Base-by-base conservation (phyloP, 2,888 invertebrate genomes). In the Spodoptera littoralis region DNA sequence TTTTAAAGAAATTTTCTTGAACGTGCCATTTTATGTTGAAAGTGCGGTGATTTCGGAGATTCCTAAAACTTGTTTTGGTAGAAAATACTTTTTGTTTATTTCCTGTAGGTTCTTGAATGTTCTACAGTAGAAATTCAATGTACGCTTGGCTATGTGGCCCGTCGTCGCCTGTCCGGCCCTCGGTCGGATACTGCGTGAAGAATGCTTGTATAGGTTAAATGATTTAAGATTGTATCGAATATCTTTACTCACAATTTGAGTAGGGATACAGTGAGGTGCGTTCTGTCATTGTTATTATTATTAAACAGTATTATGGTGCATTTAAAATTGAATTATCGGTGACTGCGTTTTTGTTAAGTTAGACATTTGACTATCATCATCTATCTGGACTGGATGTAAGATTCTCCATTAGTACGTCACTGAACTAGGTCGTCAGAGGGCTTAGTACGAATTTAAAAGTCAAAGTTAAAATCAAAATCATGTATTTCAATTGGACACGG, bases 41-140 rank as follows among this genome's bases (percentile, higher is more conserved):
- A 22, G 83, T 82, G 77, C 84, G 84, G 86, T 87, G 84, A 84
- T 87, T 86, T 88, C 72, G 80, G 84, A 84, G 86, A 88, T 89
- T 91, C 88, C 88, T 88, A 88, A 82, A 75, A 77, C 54, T 59
- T 57, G 72, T 64, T 75, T 79, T 72, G 68, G 63, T 74, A 80
- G 72, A 69, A 62, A 68, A 79, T 73, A 64, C 72, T 81, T 79
- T 78, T 76, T 66, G 60, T 83, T 86, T 84, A 53, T 88, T 89
- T 88, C 83, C 81, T 81, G 92, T 94, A 92, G 92, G 85, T 89
- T 90, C 86, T 91, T 89, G 85, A 91, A 91, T 92, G 92, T 92
- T 93, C 91, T 91, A 88, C 89, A 85, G 93, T 93, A 92, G 92
- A 88, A 64, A 90, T 36, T 94, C 93, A 89, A 90, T 94, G 94